Evolutionary conservation across 2,888 invertebrate genomes (phyloP).

Genomic region (Parapristionchus giblindavisi): DNA sequence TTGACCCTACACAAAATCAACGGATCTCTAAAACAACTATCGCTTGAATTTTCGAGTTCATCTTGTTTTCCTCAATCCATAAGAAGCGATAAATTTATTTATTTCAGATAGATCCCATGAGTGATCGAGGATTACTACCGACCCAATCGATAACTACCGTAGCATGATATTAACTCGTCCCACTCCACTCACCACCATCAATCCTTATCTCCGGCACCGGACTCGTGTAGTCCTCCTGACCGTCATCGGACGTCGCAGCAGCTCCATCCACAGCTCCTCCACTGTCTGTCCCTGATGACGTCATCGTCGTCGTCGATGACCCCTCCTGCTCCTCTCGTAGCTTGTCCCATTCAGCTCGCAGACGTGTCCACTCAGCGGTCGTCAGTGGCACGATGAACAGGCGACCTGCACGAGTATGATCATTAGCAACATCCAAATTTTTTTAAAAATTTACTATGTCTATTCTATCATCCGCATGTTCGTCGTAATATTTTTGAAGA

Average conservation of each 20-base stretch:
- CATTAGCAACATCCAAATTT: not conserved
- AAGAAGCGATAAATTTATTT: too few relatives aligned
- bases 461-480: too few relatives aligned
- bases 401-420: not conserved
- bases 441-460: not conserved
- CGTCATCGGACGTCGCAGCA: conserved; percentile 7
- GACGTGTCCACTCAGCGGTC: conserved; percentile 46
- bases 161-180: too few relatives aligned
- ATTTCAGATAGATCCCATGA: too few relatives aligned
- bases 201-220: not conserved
- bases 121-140: too few relatives aligned
- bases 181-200: not conserved
- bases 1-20: not conserved
- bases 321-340: not conserved
- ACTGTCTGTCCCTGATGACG: not conserved
- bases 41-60: not conserved
- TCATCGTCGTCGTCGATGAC: conserved; percentile 35
- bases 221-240: not conserved
- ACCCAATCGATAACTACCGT: too few relatives aligned
- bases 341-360: conserved; percentile 36
- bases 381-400: conserved; percentile 46
- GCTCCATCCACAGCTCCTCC: conserved; percentile 11
- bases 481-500: too few relatives aligned
- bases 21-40: not conserved
- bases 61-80: too few relatives aligned